Evolutionary conservation across 1,140 invertebrate species (phyloP).

Genomic region (Catajapyx aquilonaris): DNA sequence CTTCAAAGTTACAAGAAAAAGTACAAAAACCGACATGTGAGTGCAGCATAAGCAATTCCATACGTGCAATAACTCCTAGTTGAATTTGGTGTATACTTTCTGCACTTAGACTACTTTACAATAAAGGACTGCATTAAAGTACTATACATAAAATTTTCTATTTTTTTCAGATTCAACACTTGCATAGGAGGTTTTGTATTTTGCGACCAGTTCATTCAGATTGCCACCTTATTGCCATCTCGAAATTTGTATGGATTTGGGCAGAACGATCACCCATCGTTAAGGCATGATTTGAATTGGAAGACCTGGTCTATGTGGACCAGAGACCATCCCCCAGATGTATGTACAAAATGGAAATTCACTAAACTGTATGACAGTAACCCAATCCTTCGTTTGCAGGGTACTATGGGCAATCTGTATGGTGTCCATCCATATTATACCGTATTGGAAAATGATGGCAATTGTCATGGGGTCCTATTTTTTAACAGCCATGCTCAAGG

Average conservation of each 20-base stretch:
- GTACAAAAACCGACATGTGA: no score
- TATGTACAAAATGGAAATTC: slow-evolving; percentile 35
- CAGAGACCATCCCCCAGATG: slow-evolving; percentile 36
- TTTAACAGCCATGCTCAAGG: slow-evolving; percentile 21
- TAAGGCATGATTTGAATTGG: slow-evolving; percentile 40
- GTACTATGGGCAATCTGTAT: no score
- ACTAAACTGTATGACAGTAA: neutral
- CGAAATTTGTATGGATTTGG: slow-evolving; percentile 64
- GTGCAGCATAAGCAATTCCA: no score
- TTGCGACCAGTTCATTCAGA: slow-evolving; percentile 64
- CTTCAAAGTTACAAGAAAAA: no score
- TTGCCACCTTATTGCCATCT: slow-evolving; percentile 50
- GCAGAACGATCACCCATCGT: slow-evolving; percentile 36
- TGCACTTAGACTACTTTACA: no score
- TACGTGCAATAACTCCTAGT: no score
- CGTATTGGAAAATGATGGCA: slow-evolving; percentile 21
- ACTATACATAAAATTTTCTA: no score
- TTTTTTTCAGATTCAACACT: slow-evolving; percentile 43
- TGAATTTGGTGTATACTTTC: no score
- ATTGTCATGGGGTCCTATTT: slow-evolving; percentile 9
- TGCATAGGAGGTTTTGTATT: slow-evolving; percentile 50
- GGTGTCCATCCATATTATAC: slow-evolving; percentile 31
- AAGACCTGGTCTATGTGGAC: slow-evolving; percentile 41
- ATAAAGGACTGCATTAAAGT: no score
- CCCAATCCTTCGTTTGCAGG: neutral